phyloP scores from a whole-genome alignment of 2,797 vertebrate species.

The Neomorphus geoffroyi region DNA sequence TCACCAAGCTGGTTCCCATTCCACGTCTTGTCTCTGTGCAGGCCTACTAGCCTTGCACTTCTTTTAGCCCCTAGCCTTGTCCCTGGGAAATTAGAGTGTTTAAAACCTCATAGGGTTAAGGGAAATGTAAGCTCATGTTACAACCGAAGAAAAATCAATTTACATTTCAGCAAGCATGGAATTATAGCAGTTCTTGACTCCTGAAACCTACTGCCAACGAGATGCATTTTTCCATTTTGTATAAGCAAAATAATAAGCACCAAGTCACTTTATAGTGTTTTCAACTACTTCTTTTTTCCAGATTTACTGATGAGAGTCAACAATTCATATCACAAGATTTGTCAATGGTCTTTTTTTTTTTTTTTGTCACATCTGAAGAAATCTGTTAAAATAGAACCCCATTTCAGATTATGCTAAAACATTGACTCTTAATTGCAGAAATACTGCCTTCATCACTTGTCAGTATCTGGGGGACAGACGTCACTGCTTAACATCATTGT shows the following conservation, averaged over 20 bases:
- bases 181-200: background rate
- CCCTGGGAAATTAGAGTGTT: background rate
- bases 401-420: background rate
- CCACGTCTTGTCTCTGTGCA: background rate
- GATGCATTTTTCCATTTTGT: background rate
- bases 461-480: background rate
- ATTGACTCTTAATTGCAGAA: background rate
- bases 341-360: background rate
- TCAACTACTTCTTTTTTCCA: background rate
- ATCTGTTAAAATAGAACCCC: background rate
- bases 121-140: background rate
- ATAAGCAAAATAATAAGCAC: background rate
- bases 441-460: fast-evolving
- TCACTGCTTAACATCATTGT: background rate
- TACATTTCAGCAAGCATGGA: background rate
- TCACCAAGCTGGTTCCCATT: background rate
- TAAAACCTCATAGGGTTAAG: background rate
- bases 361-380: background rate
- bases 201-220: background rate
- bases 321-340: background rate
- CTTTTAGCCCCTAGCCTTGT: background rate
- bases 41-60: background rate
- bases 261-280: background rate
- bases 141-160: background rate
- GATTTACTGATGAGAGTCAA: background rate